Evolutionary conservation across 1,140 invertebrate species (phyloP), one percentile per base, ranked within the genome.

Genomic region (Temnothorax curvispinosus): DNA sequence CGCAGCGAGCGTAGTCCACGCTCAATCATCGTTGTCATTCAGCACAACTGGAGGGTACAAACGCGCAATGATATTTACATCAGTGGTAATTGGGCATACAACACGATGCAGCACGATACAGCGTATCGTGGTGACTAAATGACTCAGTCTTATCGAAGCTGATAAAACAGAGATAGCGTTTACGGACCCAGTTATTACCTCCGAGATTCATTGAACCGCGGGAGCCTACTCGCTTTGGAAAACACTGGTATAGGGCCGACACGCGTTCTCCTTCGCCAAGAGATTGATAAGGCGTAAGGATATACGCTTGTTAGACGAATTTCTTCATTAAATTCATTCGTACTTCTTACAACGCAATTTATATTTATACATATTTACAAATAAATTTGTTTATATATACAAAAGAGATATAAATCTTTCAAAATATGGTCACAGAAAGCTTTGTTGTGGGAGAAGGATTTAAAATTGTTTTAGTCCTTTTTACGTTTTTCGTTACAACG

Each of bases 21-120:
- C 58, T 88, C 84, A 86, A 90, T 88, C 64, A 90, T 67, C 74
- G 60, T 54, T 72, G 67, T 62, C 72, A 52, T 32, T n/a, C 32
- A 52, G 32, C 47, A 50, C 56, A 54, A 69, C 9, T n/a, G 32
- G 67, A 77, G 85, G 74, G 85, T 50, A 27, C 47, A 67, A 89
- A 87, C 62, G 89, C 35, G 47, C 18, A 62, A 47, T 89, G 71
- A 90, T 74, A 87, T 87, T 90, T 67, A 67, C 18, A 78, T 65
- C 44, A 65, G 0, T 21, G 7, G 38, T 85, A 78, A 85, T 85
- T 78, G 82, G 9, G 8, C 27, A 35, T 50, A 35, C 21, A 74
- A 44, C 64, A 38, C 41, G 52, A 65, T 80, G 41, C 38, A 27
- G 44, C 44, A 60, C 41, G 41, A 60, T 18, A 47, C 18, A 58